A percentile compares a stretch with the other conserved stretches of the same genome.
These are phyloP conservation scores for Onychomys leucogaster DNA, from an alignment of 2,797 vertebrate genomes.

Conservation along the genomic window DNA sequence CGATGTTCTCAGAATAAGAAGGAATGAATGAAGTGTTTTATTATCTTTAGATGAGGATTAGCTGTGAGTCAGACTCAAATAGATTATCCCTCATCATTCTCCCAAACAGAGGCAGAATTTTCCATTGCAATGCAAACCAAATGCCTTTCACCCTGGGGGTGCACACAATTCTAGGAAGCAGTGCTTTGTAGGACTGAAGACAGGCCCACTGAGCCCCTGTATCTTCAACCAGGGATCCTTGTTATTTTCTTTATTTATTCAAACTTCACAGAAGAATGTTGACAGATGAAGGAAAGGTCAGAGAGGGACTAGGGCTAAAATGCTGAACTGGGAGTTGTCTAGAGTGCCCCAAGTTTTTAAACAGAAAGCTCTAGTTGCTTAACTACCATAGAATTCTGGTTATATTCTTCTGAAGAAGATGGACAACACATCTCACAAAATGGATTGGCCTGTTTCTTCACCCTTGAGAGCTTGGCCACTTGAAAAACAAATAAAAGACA, in stretches of 20 bases:
- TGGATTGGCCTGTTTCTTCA: conserved; percentile 50
- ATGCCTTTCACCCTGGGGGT: neutral
- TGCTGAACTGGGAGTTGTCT: neutral
- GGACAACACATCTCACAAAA: conserved; percentile 6
- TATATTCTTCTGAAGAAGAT: neutral
- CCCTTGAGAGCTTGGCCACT: conserved; percentile 50
- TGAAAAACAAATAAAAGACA: conserved; percentile 50
- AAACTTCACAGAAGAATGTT: neutral
- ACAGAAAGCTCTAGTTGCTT: conserved; percentile 11
- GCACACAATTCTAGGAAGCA: neutral
- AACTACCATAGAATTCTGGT: neutral
- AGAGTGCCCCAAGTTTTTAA: neutral
- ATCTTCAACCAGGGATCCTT: neutral
- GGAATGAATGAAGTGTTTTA: neutral
- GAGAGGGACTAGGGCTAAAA: neutral
- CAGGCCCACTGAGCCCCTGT: neutral
- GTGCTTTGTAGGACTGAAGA: neutral
- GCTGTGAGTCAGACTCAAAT: neutral
- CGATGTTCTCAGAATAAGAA: neutral
- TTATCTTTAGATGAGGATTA: conserved; percentile 38
- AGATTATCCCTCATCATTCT: neutral
- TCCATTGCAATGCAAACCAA: neutral
- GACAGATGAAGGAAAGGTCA: neutral
- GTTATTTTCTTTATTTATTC: neutral
- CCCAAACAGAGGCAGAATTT: conserved; percentile 21